Conservation (phyloP, 2,888 invertebrate genomes). For the Gandaritis pyraliata region DNA sequence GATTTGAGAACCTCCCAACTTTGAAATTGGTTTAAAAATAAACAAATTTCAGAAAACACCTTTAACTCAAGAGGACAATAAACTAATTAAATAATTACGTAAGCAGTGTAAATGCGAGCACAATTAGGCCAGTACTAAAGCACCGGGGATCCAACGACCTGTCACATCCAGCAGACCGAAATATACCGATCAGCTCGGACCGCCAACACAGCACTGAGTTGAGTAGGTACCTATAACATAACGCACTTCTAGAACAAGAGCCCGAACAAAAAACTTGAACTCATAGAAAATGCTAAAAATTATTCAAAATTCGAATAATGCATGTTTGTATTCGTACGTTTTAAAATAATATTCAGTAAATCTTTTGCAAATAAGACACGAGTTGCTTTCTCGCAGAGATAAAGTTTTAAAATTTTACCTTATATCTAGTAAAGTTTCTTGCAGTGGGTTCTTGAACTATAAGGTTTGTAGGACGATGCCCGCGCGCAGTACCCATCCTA, state of each 20-base stretch:
- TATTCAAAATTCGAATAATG: too few species aligned
- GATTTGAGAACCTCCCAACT: too few species aligned
- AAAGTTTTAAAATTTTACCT: not conserved
- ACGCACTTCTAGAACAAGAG: conserved; percentile 19
- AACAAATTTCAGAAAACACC: not conserved
- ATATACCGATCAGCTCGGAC: conserved; percentile 51
- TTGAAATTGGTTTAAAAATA: too few species aligned
- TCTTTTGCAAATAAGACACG: too few species aligned
- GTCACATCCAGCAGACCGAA: conserved; percentile 53
- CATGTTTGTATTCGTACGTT: too few species aligned
- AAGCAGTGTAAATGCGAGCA: conserved; percentile 24
- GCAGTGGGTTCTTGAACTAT: conserved; percentile 13
- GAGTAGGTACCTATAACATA: not conserved
- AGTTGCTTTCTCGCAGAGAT: too few species aligned
- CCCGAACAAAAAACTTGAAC: not conserved
- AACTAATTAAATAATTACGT: conserved; percentile 7
- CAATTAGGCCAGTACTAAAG: conserved; percentile 39
- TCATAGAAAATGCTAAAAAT: too few species aligned
- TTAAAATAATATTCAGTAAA: too few species aligned
- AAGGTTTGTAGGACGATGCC: conserved; percentile 55
- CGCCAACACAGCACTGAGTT: too few species aligned
- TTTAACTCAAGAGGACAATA: conserved; percentile 4
- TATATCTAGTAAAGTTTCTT: not conserved
- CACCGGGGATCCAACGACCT: conserved; percentile 44
- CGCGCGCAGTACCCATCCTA: conserved; percentile 42